Conservation (phyloP, 2,113 vertebrate species). For the Epinephelus fuscoguttatus region DNA sequence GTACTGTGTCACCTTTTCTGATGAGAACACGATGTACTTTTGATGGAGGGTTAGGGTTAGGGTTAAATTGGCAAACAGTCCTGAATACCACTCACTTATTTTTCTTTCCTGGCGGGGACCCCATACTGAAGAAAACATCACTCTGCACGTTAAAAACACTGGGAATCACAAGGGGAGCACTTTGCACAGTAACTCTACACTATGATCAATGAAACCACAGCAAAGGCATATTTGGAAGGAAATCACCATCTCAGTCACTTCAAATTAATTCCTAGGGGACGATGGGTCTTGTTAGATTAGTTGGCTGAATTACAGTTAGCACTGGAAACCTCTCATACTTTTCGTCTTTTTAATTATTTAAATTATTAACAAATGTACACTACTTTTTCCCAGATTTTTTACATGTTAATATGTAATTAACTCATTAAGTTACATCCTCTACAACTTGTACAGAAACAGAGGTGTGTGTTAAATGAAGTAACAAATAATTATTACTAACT, state of each 20-base stretch:
- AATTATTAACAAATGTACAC: constrained; percentile 51
- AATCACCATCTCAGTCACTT: constrained; percentile 58
- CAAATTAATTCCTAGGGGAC: constrained; percentile 34
- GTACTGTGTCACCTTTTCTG: background rate
- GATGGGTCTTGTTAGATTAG: constrained; percentile 9
- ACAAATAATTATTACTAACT: background rate
- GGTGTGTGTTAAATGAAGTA: constrained; percentile 5
- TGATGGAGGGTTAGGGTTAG: too few relatives aligned
- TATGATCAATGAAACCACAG: constrained; percentile 62
- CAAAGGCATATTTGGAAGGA: constrained; percentile 51
- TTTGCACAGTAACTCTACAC: constrained; percentile 63
- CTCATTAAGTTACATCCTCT: constrained; percentile 14
- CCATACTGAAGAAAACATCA: constrained; percentile 34
- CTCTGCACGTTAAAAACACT: constrained; percentile 42
- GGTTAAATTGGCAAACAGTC: constrained; percentile 20
- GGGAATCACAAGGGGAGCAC: constrained; percentile 53
- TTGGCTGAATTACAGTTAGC: constrained; percentile 18
- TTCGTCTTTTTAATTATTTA: constrained; percentile 34
- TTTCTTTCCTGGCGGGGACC: constrained; percentile 13
- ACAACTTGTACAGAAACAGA: constrained; percentile 11
- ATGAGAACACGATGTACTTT: constrained; percentile 26
- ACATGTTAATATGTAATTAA: constrained; percentile 38
- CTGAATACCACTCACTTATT: constrained; percentile 6
- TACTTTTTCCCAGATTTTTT: constrained; percentile 7
- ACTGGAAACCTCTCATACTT: constrained; percentile 7